phyloP scores from a whole-genome alignment of 2,888 invertebrate species.

The Cheilosia urbana region DNA sequence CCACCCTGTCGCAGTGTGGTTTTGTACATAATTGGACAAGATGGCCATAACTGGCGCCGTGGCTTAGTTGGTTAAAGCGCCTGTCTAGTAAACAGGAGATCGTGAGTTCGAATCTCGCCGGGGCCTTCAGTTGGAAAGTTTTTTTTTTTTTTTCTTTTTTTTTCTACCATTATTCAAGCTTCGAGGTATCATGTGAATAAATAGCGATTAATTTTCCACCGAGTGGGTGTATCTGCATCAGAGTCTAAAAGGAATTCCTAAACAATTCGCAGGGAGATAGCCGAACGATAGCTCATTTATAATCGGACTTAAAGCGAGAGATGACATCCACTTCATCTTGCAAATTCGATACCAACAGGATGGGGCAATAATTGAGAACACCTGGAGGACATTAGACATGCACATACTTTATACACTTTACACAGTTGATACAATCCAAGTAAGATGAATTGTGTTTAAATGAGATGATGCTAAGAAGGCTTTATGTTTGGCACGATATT shows the following conservation, averaged over 20 bases:
- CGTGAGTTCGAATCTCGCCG: slow-evolving; percentile 81
- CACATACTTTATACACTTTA: neutral
- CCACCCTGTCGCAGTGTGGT: neutral
- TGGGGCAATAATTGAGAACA: slow-evolving; percentile 11
- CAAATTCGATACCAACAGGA: neutral
- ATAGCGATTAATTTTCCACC: neutral
- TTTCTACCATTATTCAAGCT: neutral
- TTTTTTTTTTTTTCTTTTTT: neutral
- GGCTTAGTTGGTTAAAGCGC: slow-evolving; percentile 84
- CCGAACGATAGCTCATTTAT: neutral
- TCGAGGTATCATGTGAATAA: neutral
- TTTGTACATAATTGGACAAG: neutral
- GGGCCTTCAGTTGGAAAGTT: slow-evolving; percentile 73
- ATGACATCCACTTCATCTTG: slow-evolving; percentile 13
- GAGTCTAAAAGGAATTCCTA: neutral
- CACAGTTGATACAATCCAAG: neutral
- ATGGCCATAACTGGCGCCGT: slow-evolving; percentile 80
- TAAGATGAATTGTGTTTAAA: slow-evolving; percentile 17
- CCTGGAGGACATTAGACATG: slow-evolving; percentile 10
- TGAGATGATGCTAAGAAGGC: slow-evolving; percentile 11
- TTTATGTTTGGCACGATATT: neutral
- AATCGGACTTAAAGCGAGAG: slow-evolving; percentile 12
- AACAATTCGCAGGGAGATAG: no score
- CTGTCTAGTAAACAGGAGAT: slow-evolving; percentile 84
- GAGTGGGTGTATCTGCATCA: slow-evolving; percentile 5